phyloP scores from a whole-genome alignment of 2,888 invertebrate species.

The Laspeyria flexula region DNA sequence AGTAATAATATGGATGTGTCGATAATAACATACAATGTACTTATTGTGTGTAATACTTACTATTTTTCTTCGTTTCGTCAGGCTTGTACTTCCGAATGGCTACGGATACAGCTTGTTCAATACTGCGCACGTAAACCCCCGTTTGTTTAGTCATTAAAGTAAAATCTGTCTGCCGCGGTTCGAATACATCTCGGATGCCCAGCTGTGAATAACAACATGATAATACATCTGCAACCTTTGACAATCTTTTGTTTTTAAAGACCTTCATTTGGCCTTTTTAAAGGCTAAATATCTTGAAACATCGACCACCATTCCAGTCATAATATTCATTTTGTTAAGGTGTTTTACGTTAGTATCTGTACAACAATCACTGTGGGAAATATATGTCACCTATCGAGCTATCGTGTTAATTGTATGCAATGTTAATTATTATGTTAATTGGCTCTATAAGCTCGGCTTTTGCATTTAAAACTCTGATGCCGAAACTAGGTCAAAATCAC shows the following conservation, averaged over 20 bases:
- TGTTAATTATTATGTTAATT: conserved; percentile 40
- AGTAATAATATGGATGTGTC: background rate
- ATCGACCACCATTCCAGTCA: background rate
- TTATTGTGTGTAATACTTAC: conserved; percentile 68
- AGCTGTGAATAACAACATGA: conserved; percentile 80
- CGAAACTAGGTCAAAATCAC: conserved; percentile 21
- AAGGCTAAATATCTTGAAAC: background rate
- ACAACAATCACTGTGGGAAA: background rate
- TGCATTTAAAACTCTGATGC: conserved; percentile 5
- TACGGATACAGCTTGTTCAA: conserved; percentile 94
- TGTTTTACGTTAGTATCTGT: background rate
- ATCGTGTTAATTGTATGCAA: conserved; percentile 12
- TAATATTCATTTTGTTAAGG: background rate
- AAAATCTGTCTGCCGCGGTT: conserved; percentile 92
- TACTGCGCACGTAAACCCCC: conserved; percentile 92
- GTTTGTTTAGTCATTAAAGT: conserved; percentile 91
- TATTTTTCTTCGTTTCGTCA: conserved; percentile 82
- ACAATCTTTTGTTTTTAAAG: conserved; percentile 20
- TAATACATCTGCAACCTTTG: background rate
- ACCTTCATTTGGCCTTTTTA: conserved; percentile 13
- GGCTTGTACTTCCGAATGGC: conserved; percentile 91
- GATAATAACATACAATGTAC: too few species aligned
- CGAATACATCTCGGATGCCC: conserved; percentile 92
- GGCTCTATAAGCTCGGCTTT: conserved; percentile 15
- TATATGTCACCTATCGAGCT: conserved; percentile 4